Evolutionary conservation across 2,888 invertebrate genomes (phyloP), one percentile per base, ranked within the genome.

Genomic region (Lissonota sp.): DNA sequence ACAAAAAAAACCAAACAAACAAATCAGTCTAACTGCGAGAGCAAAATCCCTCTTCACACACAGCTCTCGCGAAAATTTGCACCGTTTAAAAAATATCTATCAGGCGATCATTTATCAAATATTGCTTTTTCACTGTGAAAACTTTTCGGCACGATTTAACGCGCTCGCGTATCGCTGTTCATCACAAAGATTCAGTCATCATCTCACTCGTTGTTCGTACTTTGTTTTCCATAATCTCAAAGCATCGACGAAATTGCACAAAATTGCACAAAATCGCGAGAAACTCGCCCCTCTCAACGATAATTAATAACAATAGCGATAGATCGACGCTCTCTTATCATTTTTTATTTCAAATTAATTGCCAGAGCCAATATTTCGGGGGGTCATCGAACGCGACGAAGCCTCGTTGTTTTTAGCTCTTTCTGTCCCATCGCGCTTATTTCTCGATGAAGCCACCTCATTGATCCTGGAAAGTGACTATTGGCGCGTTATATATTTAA

Each of bases 361-460:
- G 10, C 39, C 26, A 26, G 26, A 26, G 26, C 26, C 26, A 7
- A 46, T 66, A 70, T 62, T 49, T 10, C 14, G 62, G 37, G 37
- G 80, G 75, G 80, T 80, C 80, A 80, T 76, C 80, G 80, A 80
- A 80, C 80, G 55, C 40, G 70, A 37, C 42, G 40, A n/a, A 57
- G 62, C 55, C 55, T 62, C 80, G 72, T 72, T 44, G 80, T 26
- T 62, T 7, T 46, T 46, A 76, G 53, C 39, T 44, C 75, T 55
- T 58, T 67, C 66, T 49, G 53, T 42, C 60, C 46, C 14, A 71
- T 75, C 58, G 60, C 60, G 60, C 37, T 57, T n/a, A 64, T 14
- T 37, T 42, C 44, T 66, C 75, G 26, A n/a, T 58, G 58, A 10
- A 66, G 37, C 6, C 60, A 57, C 49, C 53, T 53, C 79, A 80